Evolutionary conservation across 2,888 invertebrate genomes (phyloP).

Genomic region (Pardosa pseudoannulata): DNA sequence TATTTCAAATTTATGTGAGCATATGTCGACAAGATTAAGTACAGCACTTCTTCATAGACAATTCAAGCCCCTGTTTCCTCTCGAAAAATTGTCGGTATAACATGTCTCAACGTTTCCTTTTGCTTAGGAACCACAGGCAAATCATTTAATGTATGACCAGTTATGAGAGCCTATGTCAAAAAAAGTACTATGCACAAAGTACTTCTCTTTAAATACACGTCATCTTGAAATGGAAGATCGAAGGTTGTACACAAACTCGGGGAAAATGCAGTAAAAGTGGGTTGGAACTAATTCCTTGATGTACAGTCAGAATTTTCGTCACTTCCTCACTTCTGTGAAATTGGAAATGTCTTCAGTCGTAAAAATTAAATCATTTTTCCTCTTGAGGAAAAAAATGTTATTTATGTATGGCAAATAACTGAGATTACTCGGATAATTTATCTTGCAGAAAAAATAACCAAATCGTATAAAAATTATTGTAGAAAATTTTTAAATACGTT

Average conservation of each 20-base stretch:
- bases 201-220: conserved; percentile 11
- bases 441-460: too few species aligned
- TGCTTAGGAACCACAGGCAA: conserved; percentile 54
- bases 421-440: too few species aligned
- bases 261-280: neutral
- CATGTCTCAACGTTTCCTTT: conserved; percentile 25
- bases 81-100: conserved; percentile 18
- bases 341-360: too few species aligned
- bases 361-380: too few species aligned
- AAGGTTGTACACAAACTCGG: neutral
- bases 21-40: conserved; percentile 32
- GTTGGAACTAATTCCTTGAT: too few species aligned
- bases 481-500: too few species aligned
- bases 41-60: conserved; percentile 35
- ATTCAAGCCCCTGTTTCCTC: conserved; percentile 3
- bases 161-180: conserved; percentile 50
- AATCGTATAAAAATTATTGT: too few species aligned
- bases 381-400: too few species aligned
- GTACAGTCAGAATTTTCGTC: too few species aligned
- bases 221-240: conserved; percentile 19
- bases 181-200: neutral
- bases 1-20: too few species aligned
- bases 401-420: too few species aligned
- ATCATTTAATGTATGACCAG: conserved; percentile 53
- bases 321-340: too few species aligned